A percentile compares a stretch with the other conserved stretches of the same genome.
Conservation (phyloP, 2,888 invertebrate species). For the Perizoma affinitatum region DNA sequence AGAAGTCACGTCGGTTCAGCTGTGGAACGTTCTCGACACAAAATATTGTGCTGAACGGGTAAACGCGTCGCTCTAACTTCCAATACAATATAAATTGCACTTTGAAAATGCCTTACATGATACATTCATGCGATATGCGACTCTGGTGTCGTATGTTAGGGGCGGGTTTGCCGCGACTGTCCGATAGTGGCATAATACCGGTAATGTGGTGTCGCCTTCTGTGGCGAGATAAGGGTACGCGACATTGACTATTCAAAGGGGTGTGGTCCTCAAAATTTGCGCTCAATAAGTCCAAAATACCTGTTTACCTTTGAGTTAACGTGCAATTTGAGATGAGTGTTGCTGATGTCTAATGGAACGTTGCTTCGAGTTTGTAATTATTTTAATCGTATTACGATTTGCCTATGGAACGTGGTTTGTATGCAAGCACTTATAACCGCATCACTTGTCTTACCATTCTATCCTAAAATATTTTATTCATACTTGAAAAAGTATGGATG, state of each 20-base stretch:
- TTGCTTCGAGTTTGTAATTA: slow-evolving; percentile 41
- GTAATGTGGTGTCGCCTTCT: slow-evolving; percentile 84
- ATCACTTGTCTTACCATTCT: too few relatives aligned
- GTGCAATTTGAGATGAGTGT: slow-evolving; percentile 49
- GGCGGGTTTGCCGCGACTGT: slow-evolving; percentile 55
- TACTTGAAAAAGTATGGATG: too few relatives aligned
- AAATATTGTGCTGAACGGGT: slow-evolving; percentile 74
- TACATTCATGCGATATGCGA: slow-evolving; percentile 64
- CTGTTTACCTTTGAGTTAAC: slow-evolving; percentile 63
- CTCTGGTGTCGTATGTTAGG: slow-evolving; percentile 61
- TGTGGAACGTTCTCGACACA: slow-evolving; percentile 70
- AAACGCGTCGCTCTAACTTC: slow-evolving; percentile 74
- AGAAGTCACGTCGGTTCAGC: slow-evolving; percentile 62
- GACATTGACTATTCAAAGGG: slow-evolving; percentile 85
- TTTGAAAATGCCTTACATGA: slow-evolving; percentile 78
- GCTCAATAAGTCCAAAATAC: slow-evolving; percentile 81
- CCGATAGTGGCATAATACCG: slow-evolving; percentile 74
- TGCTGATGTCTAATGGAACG: slow-evolving; percentile 5
- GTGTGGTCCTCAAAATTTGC: slow-evolving; percentile 83
- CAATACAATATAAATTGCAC: slow-evolving; percentile 84
- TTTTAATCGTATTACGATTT: slow-evolving; percentile 35
- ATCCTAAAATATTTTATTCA: too few relatives aligned
- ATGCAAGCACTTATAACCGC: too few relatives aligned
- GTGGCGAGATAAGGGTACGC: slow-evolving; percentile 83
- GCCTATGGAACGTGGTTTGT: too few relatives aligned